Conservation (phyloP, 2,797 vertebrate genomes). For the Tangara arthus region DNA sequence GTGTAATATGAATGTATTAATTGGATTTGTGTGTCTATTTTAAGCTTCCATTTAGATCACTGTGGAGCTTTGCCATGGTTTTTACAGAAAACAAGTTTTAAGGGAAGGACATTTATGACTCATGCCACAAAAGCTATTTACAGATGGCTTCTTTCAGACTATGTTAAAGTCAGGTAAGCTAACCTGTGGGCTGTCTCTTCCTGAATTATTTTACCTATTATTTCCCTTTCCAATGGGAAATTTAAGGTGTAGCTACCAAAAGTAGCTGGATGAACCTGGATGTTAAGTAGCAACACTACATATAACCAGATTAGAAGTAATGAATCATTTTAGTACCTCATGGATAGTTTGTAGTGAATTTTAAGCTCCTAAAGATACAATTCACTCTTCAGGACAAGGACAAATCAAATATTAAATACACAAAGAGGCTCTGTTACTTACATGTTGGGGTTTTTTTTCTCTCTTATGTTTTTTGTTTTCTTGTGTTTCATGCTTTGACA, state of each 20-base stretch:
- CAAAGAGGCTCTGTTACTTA: not conserved
- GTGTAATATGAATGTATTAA: not conserved
- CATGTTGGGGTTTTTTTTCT: rapidly evolving
- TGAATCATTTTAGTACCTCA: not conserved
- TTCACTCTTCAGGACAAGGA: not conserved
- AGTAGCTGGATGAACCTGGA: not conserved
- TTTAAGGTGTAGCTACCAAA: not conserved
- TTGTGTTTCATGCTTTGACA: not conserved
- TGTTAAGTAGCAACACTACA: not conserved
- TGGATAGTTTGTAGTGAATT: not conserved
- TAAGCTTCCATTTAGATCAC: constrained; percentile 94
- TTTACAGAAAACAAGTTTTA: constrained; percentile 97
- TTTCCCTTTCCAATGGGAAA: not conserved
- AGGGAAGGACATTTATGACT: constrained; percentile 96
- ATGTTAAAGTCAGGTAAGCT: constrained; percentile 93
- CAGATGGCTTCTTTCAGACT: constrained; percentile 96
- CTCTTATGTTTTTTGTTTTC: not conserved
- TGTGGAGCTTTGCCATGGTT: constrained; percentile 96
- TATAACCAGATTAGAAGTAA: not conserved
- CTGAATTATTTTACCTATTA: not conserved
- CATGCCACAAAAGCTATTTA: constrained; percentile 97
- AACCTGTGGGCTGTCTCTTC: not conserved
- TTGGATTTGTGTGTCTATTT: not conserved
- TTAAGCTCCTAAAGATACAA: not conserved
- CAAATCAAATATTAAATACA: not conserved